Conservation (phyloP, 2,888 invertebrate species). For the Dexiosoma caninum region DNA sequence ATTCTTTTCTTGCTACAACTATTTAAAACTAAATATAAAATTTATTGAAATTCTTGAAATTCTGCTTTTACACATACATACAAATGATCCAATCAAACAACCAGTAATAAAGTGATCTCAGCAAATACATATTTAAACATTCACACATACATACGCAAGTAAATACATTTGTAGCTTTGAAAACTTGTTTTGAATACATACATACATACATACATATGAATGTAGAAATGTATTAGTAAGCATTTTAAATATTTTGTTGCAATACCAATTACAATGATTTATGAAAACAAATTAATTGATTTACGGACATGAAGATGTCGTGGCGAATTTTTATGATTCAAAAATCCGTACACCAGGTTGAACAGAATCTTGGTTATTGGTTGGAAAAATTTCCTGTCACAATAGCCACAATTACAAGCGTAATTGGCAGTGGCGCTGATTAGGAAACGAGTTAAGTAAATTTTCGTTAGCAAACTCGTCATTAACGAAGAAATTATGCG, state of each 20-base stretch:
- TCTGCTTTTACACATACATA: not conserved
- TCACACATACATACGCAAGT: not conserved
- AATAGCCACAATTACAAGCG: too few relatives aligned
- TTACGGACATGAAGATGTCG: too few relatives aligned
- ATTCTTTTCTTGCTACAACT: slow-evolving; percentile 14
- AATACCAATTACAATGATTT: slow-evolving; percentile 8
- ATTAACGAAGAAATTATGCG: too few relatives aligned
- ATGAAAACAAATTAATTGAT: too few relatives aligned
- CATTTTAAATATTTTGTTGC: slow-evolving; percentile 30
- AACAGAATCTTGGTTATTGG: not conserved
- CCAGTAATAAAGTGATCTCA: too few relatives aligned
- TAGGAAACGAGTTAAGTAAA: too few relatives aligned
- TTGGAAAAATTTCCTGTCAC: too few relatives aligned
- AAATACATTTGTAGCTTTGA: not conserved
- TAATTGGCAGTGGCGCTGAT: not conserved
- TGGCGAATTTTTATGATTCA: not conserved
- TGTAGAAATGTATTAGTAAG: too few relatives aligned
- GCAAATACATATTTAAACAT: not conserved
- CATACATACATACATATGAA: too few relatives aligned
- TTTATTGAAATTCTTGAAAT: slow-evolving; percentile 25
- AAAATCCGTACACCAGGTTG: slow-evolving; percentile 3
- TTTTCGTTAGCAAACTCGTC: too few relatives aligned
- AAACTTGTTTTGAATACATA: slow-evolving; percentile 9
- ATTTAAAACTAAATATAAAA: not conserved
- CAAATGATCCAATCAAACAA: too few relatives aligned